These are phyloP conservation scores for Nephrocerus scutellatus DNA, from an alignment of 2,888 invertebrate species.

Conservation along the genomic window DNA sequence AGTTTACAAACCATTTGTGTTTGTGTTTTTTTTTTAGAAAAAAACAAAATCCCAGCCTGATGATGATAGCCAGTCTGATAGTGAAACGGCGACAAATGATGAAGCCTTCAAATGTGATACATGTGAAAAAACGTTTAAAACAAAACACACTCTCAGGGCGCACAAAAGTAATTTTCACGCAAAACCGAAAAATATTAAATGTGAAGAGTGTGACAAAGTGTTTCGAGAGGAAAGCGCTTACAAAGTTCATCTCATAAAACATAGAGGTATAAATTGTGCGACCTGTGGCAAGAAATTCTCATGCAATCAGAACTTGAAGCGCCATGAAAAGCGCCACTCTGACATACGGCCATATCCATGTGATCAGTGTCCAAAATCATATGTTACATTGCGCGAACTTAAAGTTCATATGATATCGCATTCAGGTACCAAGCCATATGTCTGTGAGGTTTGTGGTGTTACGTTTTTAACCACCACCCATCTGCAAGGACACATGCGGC, in stretches of 20 bases:
- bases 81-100: too few species aligned
- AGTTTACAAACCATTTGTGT: too few species aligned
- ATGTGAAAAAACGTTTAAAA: constrained; percentile 31
- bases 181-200: too few species aligned
- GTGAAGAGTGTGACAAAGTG: too few species aligned
- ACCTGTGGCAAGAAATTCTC: not conserved
- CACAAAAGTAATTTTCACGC: constrained; percentile 32
- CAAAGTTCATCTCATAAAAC: too few species aligned
- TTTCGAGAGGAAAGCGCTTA: too few species aligned
- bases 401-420: constrained; percentile 33
- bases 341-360: constrained; percentile 31
- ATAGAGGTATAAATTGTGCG: constrained; percentile 5
- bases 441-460: constrained; percentile 38
- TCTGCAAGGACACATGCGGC: constrained; percentile 33
- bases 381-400: constrained; percentile 31
- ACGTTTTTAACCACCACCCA: constrained; percentile 34
- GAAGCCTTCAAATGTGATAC: too few species aligned
- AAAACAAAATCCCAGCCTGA: constrained; percentile 20
- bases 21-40: too few species aligned
- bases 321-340: too few species aligned
- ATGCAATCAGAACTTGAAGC: too few species aligned
- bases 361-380: constrained; percentile 34
- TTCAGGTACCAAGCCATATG: constrained; percentile 32
- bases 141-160: constrained; percentile 32
- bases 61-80: too few species aligned